Base-by-base conservation (phyloP, 2,113 vertebrate genomes). In the Crotalus horridus region DNA sequence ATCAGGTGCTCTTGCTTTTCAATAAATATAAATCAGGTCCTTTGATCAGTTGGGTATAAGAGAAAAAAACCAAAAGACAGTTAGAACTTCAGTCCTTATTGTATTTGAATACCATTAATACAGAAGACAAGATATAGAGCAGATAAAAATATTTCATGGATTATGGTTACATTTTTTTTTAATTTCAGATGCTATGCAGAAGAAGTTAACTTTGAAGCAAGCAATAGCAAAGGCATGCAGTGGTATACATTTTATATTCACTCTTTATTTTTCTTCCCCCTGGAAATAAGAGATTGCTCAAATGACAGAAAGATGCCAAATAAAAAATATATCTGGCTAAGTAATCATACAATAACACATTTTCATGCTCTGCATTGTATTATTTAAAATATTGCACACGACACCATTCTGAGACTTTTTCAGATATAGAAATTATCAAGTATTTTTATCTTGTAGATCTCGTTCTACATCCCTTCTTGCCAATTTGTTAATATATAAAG, bases 331-430 rank as follows among this genome's bases (percentile, higher is more conserved):
- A 95, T 89, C 88, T 93, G 54, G 94, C 94, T 95, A 96, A 95
- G 92, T 95, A 96, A 95, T 85, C 87, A 88, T 69, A 95, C 39
- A 94, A 94, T 51, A 94, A 95, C 95, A 96, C 90, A 91, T 48
- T 95, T 81, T 94, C 69, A 96, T 90, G 94, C 54, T 92, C 94
- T 86, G 91, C 46, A 88, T 33, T 90, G 46, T 86, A 69, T 61
- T 93, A 95, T 93, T 96, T 93, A 89, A 96, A 96, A 95, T 94
- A 96, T 64, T 95, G 87, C 92, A 95, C 93, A 96, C 96, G 92
- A 95, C 95, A 97, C 91, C 64, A 46, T 59, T 87, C 94, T 95
- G 94, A 92, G 33, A 96, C 33, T 95, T 94, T 20, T 92, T 92
- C 53, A 89, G 94, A 94, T 20, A 87, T n/a, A n/a, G 11, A 96